A percentile compares a stretch with the other conserved stretches of the same genome.
Evolutionary conservation across 2,113 vertebrate genomes (phyloP).

Genomic region (Oreamnos americanus): DNA sequence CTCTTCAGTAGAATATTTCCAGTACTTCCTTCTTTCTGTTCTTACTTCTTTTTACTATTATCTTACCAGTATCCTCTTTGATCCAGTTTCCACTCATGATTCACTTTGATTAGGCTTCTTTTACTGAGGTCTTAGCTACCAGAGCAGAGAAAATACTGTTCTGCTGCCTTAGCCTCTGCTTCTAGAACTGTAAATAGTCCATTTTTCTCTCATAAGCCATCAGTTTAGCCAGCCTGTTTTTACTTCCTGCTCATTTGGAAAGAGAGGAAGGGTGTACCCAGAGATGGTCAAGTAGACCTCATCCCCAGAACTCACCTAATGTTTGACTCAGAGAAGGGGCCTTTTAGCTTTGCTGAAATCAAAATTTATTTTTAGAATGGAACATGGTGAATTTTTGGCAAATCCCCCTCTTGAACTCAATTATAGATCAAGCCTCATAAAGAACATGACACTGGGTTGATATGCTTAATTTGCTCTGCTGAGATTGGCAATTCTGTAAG

Average conservation of each 20-base stretch:
- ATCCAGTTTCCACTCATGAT: neutral
- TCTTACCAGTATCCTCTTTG: neutral
- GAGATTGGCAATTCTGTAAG: neutral
- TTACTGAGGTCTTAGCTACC: neutral
- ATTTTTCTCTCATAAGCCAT: neutral
- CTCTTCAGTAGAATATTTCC: neutral
- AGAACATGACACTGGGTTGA: neutral
- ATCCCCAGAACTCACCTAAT: neutral
- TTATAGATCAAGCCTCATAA: neutral
- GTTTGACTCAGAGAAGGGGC: neutral
- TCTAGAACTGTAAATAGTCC: conserved; percentile 6
- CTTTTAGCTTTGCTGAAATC: neutral
- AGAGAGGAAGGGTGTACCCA: neutral
- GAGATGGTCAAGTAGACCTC: neutral
- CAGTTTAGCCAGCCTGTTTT: conserved; percentile 8
- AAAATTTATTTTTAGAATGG: conserved; percentile 17
- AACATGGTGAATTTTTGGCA: neutral
- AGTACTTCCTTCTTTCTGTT: neutral
- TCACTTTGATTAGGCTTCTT: neutral
- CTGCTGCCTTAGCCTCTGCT: neutral
- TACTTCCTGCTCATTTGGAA: conserved; percentile 11
- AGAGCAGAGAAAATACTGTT: conserved; percentile 3
- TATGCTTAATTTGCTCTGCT: neutral
- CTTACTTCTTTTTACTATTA: neutral
- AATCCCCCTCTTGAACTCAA: neutral